phyloP scores from a whole-genome alignment of 1,140 invertebrate species.

The Lordiphosa mommai region DNA sequence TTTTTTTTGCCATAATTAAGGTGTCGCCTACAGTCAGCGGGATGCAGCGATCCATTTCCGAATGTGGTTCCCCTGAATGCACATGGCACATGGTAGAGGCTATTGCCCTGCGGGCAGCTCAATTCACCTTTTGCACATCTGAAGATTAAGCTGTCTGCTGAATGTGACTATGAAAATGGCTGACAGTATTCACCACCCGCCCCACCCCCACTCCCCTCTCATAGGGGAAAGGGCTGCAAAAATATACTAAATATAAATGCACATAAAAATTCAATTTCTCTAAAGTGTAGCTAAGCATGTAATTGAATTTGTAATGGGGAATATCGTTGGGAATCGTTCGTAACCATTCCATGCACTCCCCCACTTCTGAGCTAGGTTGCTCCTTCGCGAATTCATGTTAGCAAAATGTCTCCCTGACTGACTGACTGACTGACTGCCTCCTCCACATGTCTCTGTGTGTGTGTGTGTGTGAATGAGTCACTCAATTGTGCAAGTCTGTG shows the following conservation, averaged over 20 bases:
- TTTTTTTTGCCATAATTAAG: constrained; percentile 57
- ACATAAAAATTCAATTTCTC: constrained; percentile 78
- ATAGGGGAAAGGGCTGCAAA: constrained; percentile 36
- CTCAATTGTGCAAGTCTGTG: constrained; percentile 37
- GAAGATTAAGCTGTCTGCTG: constrained; percentile 62
- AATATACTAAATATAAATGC: constrained; percentile 77
- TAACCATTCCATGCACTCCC: not conserved
- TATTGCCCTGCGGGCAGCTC: constrained; percentile 22
- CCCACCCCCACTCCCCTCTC: not conserved
- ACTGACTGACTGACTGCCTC: constrained; percentile 19
- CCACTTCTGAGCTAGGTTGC: not conserved
- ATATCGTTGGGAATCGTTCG: constrained; percentile 59
- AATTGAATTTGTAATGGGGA: constrained; percentile 77
- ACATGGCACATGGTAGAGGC: not conserved
- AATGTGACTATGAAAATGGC: constrained; percentile 54
- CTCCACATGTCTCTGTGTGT: constrained; percentile 8
- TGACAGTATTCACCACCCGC: constrained; percentile 31
- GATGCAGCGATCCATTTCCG: constrained; percentile 26
- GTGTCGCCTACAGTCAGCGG: constrained; percentile 32
- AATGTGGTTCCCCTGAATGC: constrained; percentile 8
- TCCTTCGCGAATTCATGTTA: constrained; percentile 51
- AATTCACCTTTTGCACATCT: constrained; percentile 36
- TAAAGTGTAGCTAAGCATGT: constrained; percentile 77
- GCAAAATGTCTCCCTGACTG: constrained; percentile 44
- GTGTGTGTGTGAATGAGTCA: constrained; percentile 51